These are phyloP conservation scores for Odontamblyopus rebecca DNA, from an alignment of 2,797 vertebrate species.

Conservation along the genomic window DNA sequence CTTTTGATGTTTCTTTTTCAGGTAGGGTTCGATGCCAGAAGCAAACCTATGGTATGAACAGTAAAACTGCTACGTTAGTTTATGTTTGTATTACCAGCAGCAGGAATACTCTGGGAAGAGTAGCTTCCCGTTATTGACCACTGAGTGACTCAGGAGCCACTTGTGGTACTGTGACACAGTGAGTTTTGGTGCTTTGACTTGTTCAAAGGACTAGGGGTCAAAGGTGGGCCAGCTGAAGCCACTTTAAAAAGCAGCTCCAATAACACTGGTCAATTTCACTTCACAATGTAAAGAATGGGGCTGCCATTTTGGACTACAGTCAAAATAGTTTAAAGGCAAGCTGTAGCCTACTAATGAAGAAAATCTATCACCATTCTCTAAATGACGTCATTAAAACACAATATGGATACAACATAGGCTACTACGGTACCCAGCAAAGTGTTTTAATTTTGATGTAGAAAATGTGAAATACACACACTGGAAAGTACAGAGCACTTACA, in stretches of 20 bases:
- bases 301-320: background rate
- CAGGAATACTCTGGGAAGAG: slow-evolving; percentile 10
- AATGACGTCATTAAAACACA: background rate
- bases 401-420: background rate
- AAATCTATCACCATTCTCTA: background rate
- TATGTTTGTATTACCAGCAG: slow-evolving; percentile 15
- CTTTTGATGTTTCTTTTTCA: background rate
- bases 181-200: slow-evolving; percentile 21
- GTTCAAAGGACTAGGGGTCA: slow-evolving; percentile 63
- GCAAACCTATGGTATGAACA: background rate
- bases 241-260: slow-evolving; percentile 13
- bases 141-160: slow-evolving; percentile 49
- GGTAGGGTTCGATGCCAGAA: background rate
- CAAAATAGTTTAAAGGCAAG: background rate
- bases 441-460: background rate
- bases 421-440: background rate
- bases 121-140: slow-evolving; percentile 23
- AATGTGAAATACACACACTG: background rate
- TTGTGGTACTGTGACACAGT: slow-evolving; percentile 38
- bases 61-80: background rate
- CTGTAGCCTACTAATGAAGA: background rate
- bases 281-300: background rate
- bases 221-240: slow-evolving; percentile 34
- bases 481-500: too few relatives aligned
- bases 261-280: background rate